These are phyloP conservation scores for Heterohyrax brucei DNA, from an alignment of 2,797 vertebrate genomes.

Conservation along the genomic window DNA sequence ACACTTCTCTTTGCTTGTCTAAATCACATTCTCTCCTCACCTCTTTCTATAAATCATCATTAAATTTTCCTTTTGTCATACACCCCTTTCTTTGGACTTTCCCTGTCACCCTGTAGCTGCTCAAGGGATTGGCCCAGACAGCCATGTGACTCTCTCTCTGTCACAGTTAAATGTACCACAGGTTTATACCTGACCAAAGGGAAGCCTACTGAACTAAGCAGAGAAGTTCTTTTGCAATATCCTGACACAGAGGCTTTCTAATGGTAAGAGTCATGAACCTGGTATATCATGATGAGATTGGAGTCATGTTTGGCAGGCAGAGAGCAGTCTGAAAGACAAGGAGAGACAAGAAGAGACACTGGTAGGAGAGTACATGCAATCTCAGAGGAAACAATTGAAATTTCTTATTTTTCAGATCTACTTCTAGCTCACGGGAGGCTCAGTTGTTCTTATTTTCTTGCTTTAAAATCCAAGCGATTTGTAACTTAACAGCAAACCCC, in stretches of 20 bases:
- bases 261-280: not conserved
- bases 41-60: not conserved
- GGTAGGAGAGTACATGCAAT: not conserved
- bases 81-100: not conserved
- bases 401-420: constrained; percentile 2
- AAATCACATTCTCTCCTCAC: not conserved
- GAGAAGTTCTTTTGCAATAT: constrained; percentile 26
- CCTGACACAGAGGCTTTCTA: not conserved
- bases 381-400: constrained; percentile 34
- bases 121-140: not conserved
- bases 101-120: not conserved
- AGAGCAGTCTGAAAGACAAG: not conserved
- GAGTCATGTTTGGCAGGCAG: not conserved
- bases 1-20: not conserved
- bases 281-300: not conserved
- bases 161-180: not conserved
- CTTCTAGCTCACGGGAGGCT: not conserved
- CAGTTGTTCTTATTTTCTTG: not conserved
- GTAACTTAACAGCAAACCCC: not conserved
- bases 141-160: not conserved
- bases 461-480: constrained; percentile 1
- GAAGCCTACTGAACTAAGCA: constrained; percentile 28
- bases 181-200: constrained; percentile 16
- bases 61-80: not conserved
- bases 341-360: not conserved